Conservation (phyloP, 1,140 invertebrate species). For the Babylonia areolata region DNA sequence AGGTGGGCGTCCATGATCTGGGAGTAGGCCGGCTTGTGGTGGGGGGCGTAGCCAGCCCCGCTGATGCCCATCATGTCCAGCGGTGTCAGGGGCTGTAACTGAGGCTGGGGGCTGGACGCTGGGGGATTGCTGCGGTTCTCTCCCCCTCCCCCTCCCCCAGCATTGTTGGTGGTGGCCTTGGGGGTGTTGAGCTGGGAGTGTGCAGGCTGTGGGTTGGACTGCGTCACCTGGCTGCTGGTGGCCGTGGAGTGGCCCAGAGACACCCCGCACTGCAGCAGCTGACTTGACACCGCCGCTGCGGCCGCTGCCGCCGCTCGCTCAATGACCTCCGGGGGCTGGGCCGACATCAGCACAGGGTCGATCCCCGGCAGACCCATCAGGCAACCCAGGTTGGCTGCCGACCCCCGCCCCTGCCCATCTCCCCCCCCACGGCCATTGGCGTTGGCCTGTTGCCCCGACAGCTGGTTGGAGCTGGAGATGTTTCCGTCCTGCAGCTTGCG, state of each 20-base stretch:
- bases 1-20: conserved; percentile 29
- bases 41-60: background rate
- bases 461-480: conserved; percentile 68
- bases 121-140: background rate
- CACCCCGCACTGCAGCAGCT: conserved; percentile 31
- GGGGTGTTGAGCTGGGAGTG: background rate
- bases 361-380: conserved; percentile 33
- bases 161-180: background rate
- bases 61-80: conserved; percentile 26
- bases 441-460: background rate
- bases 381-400: conserved; percentile 6
- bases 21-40: conserved; percentile 20
- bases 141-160: background rate
- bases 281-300: conserved; percentile 29
- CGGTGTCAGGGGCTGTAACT: background rate
- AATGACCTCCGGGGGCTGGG: conserved; percentile 26
- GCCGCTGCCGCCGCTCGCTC: conserved; percentile 33
- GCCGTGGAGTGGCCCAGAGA: background rate
- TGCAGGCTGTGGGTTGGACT: conserved; percentile 12
- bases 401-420: background rate
- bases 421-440: background rate
- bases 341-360: conserved; percentile 23
- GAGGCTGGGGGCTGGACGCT: conserved; percentile 8
- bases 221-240: conserved; percentile 23
- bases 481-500: conserved; percentile 34